Conservation (phyloP, 1,140 invertebrate genomes). For the Melitaea cinxia region DNA sequence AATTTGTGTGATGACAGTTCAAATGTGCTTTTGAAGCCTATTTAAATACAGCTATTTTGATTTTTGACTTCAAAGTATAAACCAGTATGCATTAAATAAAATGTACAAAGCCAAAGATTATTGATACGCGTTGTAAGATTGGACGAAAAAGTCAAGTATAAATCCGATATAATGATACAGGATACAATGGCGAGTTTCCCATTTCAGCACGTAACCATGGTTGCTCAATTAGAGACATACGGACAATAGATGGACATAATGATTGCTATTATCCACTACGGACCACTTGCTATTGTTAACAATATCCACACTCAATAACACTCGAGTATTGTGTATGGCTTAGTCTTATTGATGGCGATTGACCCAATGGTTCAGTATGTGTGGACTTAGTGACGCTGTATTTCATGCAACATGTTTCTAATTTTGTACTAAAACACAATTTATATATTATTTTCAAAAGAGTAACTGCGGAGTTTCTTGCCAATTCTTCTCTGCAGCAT, state of each 20-base stretch:
- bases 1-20: too few species aligned
- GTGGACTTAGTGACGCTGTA: too few species aligned
- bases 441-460: too few species aligned
- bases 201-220: slow-evolving; percentile 48
- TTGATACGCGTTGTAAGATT: not conserved
- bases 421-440: too few species aligned
- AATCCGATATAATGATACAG: slow-evolving; percentile 28
- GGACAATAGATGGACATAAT: slow-evolving; percentile 63
- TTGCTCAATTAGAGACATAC: slow-evolving; percentile 50
- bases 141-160: slow-evolving; percentile 11
- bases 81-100: not conserved
- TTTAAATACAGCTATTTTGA: too few species aligned
- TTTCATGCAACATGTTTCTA: too few species aligned
- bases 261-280: slow-evolving; percentile 55
- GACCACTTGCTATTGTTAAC: slow-evolving; percentile 36
- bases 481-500: too few species aligned
- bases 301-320: slow-evolving; percentile 24
- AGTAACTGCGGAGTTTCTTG: too few species aligned
- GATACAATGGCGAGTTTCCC: slow-evolving; percentile 12
- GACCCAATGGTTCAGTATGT: too few species aligned
- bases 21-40: too few species aligned
- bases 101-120: not conserved
- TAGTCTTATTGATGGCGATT: slow-evolving; percentile 20
- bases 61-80: too few species aligned
- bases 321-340: slow-evolving; percentile 17